Evolutionary conservation across 2,113 vertebrate genomes (phyloP).

Genomic region (Cebus imitator): DNA sequence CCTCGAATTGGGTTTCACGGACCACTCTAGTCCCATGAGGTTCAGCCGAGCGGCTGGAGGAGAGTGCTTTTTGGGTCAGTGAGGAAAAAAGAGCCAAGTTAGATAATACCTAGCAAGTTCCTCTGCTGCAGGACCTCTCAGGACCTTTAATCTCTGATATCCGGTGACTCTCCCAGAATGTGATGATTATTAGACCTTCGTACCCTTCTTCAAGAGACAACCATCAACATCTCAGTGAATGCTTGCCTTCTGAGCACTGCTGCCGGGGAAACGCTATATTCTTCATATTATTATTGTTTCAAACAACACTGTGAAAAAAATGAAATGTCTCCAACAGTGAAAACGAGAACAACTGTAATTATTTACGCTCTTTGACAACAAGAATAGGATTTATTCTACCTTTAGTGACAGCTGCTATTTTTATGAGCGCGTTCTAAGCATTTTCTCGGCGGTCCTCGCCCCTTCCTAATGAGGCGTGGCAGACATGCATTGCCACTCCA

Average conservation of each 20-base stretch:
- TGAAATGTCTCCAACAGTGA: neutral
- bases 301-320: neutral
- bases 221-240: fast-evolving
- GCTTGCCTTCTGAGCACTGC: neutral
- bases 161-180: fast-evolving
- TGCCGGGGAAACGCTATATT: neutral
- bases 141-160: neutral
- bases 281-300: neutral
- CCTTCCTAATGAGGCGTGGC: too few relatives aligned
- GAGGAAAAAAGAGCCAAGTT: neutral
- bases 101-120: neutral
- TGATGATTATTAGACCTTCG: too few relatives aligned
- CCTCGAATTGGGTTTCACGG: neutral
- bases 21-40: neutral
- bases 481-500: fast-evolving
- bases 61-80: neutral
- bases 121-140: neutral
- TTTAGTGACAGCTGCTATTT: neutral
- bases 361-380: neutral
- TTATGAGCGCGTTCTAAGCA: fast-evolving
- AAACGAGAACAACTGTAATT: neutral
- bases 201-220: neutral
- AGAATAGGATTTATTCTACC: neutral
- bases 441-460: neutral
- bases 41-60: neutral